Evolutionary conservation across 2,888 invertebrate species (phyloP).

Genomic region (Aphelenchoides bicaudatus): DNA sequence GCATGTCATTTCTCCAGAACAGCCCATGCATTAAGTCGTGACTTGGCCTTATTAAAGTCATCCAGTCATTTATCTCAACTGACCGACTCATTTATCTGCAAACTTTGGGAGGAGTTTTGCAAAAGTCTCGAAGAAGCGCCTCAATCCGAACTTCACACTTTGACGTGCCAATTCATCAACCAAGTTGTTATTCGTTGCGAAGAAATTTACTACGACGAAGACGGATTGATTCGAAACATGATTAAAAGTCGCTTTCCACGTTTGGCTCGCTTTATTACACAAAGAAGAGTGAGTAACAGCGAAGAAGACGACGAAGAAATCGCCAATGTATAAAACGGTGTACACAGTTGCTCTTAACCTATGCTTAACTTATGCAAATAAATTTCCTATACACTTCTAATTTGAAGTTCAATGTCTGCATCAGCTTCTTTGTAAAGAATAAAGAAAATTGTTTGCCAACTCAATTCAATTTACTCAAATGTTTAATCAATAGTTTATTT

Average conservation of each 20-base stretch:
- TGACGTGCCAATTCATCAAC: constrained; percentile 42
- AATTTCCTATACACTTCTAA: too few relatives aligned
- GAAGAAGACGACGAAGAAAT: constrained; percentile 46
- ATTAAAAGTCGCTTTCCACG: constrained; percentile 43
- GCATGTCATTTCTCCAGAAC: constrained; percentile 51
- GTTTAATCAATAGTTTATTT: too few relatives aligned
- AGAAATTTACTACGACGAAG: constrained; percentile 33
- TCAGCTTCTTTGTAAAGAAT: too few relatives aligned
- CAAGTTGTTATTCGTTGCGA: constrained; percentile 49
- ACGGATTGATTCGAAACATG: constrained; percentile 35
- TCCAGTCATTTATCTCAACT: constrained; percentile 36
- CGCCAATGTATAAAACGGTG: constrained; percentile 50
- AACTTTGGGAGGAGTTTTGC: constrained; percentile 51
- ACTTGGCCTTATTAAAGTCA: constrained; percentile 46
- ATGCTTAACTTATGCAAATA: too few relatives aligned
- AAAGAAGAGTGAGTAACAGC: constrained; percentile 5
- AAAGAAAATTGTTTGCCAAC: too few relatives aligned
- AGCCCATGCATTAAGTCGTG: constrained; percentile 47
- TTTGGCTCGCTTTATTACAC: constrained; percentile 35
- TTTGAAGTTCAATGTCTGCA: too few relatives aligned
- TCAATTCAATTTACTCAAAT: too few relatives aligned
- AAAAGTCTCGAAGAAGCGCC: constrained; percentile 38
- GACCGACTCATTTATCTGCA: constrained; percentile 46
- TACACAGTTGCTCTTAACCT: too few relatives aligned
- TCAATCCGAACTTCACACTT: constrained; percentile 46